Percentiles rank a stretch among this genome's conserved stretches.
phyloP scores from a whole-genome alignment of 2,797 vertebrate species.

The Poliocrania exsul region DNA sequence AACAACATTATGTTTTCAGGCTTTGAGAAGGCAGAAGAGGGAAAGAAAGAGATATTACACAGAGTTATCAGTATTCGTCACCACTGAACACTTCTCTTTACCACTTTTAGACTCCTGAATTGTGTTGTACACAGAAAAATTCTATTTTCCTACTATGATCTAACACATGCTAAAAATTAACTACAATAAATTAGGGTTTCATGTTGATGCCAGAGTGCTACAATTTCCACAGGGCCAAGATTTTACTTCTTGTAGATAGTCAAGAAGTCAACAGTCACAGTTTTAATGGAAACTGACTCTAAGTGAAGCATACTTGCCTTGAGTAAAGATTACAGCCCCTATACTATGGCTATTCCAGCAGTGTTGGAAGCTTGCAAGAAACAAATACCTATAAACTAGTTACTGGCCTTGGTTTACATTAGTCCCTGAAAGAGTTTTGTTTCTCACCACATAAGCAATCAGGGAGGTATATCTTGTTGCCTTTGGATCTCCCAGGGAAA shows the following conservation, averaged over 20 bases:
- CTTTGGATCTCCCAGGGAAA: neutral
- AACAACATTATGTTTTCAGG: constrained; percentile 99
- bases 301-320: neutral
- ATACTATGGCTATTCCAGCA: fast-evolving
- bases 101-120: neutral
- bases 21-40: constrained; percentile 68
- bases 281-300: neutral
- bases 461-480: neutral
- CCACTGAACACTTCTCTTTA: neutral
- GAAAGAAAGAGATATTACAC: neutral
- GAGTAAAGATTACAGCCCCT: neutral
- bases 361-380: neutral
- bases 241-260: neutral
- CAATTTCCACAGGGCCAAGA: neutral
- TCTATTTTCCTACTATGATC: neutral
- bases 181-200: neutral
- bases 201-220: neutral
- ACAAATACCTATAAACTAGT: neutral
- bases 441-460: neutral
- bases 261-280: neutral
- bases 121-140: neutral
- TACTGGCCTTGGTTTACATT: neutral
- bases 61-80: neutral
- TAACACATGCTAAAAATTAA: neutral
- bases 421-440: neutral